Conservation (phyloP, 2,113 vertebrate species). For the Talpa occidentalis region DNA sequence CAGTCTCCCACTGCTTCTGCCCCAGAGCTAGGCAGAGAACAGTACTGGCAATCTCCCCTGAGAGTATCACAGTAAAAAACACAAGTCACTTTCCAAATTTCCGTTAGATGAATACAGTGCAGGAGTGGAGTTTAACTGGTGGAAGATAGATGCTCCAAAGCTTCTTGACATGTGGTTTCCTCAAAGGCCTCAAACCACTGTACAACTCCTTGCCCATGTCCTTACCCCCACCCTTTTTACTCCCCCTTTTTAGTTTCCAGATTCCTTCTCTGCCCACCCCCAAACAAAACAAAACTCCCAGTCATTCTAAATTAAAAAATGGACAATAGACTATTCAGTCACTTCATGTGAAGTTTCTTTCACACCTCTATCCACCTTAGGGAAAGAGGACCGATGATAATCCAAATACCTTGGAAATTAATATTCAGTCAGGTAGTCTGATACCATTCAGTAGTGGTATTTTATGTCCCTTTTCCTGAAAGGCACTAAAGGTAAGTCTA, state of each 20-base stretch:
- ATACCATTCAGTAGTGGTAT: neutral
- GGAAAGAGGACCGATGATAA: neutral
- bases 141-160: neutral
- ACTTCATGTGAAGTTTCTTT: neutral
- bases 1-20: neutral
- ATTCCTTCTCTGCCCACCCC: neutral
- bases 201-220: neutral
- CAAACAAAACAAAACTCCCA: neutral
- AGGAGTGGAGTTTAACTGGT: neutral
- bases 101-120: neutral
- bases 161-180: slow-evolving; percentile 23
- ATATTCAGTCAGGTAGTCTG: neutral
- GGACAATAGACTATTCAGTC: slow-evolving; percentile 17
- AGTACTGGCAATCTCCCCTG: neutral
- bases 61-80: neutral
- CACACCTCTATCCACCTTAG: neutral
- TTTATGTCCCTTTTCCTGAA: slow-evolving; percentile 44
- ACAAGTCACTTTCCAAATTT: neutral
- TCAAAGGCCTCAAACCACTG: neutral
- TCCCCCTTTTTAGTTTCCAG: neutral
- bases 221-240: neutral
- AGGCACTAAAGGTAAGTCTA: neutral
- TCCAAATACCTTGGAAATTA: slow-evolving; percentile 36
- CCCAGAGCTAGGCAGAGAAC: neutral
- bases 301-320: slow-evolving; percentile 26